Conservation (phyloP, 2,113 vertebrate species). For the Crotalus horridus region DNA sequence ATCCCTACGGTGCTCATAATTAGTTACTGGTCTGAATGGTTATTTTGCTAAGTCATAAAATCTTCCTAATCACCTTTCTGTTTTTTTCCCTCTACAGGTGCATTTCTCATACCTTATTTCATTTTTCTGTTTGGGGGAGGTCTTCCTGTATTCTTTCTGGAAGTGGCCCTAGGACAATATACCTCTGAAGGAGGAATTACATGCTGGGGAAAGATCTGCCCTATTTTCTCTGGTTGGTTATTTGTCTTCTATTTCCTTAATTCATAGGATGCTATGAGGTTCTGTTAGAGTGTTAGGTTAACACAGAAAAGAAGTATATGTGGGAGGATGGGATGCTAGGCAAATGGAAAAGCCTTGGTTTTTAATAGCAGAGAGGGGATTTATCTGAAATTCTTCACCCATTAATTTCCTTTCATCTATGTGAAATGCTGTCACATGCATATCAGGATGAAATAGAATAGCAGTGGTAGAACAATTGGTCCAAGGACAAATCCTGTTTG, state of each 20-base stretch:
- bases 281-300: not conserved
- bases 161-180: slow-evolving; percentile 95
- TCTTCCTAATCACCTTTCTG: not conserved
- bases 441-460: not conserved
- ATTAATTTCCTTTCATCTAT: not conserved
- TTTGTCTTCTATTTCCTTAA: not conserved
- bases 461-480: not conserved
- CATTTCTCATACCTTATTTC: slow-evolving; percentile 98
- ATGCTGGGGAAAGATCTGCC: slow-evolving; percentile 97
- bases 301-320: not conserved
- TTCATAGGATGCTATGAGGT: not conserved
- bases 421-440: not conserved
- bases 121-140: slow-evolving; percentile 98
- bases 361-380: not conserved
- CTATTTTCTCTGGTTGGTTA: slow-evolving; percentile 93
- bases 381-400: not conserved
- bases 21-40: not conserved
- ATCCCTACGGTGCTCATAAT: not conserved
- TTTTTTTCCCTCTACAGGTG: slow-evolving; percentile 76
- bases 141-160: slow-evolving; percentile 97
- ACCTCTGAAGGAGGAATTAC: slow-evolving; percentile 98
- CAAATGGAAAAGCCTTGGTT: not conserved
- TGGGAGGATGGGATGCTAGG: not conserved
- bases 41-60: not conserved
- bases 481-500: not conserved